A percentile compares a stretch with the other conserved stretches of the same genome.
Evolutionary conservation across 1,140 invertebrate genomes (phyloP).

Genomic region (Cyphomyrmex costatus): DNA sequence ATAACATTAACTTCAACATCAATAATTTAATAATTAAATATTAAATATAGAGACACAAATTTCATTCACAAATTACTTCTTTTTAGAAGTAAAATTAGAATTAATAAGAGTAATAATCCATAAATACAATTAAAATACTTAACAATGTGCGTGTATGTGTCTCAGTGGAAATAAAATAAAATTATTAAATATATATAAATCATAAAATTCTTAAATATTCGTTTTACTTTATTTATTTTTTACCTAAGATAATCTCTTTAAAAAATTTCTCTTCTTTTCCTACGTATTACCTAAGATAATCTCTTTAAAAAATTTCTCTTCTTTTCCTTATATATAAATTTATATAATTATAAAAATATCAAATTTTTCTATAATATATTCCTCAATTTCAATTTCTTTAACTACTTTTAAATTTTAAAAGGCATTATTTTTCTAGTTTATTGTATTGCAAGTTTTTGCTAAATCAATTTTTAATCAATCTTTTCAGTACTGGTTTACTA

Average conservation of each 20-base stretch:
- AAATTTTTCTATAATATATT: not conserved
- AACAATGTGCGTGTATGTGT: too few species aligned
- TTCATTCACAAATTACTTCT: not conserved
- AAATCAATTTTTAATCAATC: not conserved
- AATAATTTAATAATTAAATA: slow-evolving; percentile 13
- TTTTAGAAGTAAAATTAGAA: not conserved
- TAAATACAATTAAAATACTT: not conserved
- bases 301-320: not conserved
- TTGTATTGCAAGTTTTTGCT: not conserved
- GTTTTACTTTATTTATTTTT: not conserved
- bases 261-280: too few species aligned
- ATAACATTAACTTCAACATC: not conserved
- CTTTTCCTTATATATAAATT: not conserved
- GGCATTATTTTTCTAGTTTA: not conserved
- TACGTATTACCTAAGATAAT: not conserved
- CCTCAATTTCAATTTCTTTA: not conserved
- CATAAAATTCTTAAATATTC: not conserved
- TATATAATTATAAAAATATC: not conserved
- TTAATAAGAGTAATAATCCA: not conserved
- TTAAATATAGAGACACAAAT: not conserved
- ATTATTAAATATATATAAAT: slow-evolving; percentile 2
- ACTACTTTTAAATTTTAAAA: not conserved
- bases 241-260: not conserved
- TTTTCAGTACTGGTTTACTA: not conserved
- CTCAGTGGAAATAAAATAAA: not conserved